Percentiles rank a stretch among this genome's conserved stretches.
These are phyloP conservation scores for Julus scanicus DNA, from an alignment of 2,888 invertebrate species.

Conservation along the genomic window DNA sequence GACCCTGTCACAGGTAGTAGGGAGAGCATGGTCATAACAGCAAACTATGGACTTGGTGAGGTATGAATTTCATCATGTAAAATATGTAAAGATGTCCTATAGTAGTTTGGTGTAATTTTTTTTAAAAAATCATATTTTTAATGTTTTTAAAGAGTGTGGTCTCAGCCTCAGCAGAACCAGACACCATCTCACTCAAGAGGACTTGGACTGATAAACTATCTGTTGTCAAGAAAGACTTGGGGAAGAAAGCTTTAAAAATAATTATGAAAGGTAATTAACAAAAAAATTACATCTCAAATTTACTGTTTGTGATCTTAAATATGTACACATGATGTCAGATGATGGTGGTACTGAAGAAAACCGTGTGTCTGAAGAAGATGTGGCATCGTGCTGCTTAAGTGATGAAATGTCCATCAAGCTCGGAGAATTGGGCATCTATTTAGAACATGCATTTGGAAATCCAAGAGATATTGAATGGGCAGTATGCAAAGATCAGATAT, in stretches of 20 bases:
- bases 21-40: slow-evolving; percentile 76
- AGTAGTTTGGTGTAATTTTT: slow-evolving; percentile 1
- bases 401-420: slow-evolving; percentile 71
- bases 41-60: slow-evolving; percentile 86
- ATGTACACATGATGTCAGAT: slow-evolving; percentile 59
- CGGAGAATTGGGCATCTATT: slow-evolving; percentile 70
- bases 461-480: slow-evolving; percentile 87
- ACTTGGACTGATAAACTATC: slow-evolving; percentile 68
- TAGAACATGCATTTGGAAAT: slow-evolving; percentile 77
- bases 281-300: neutral
- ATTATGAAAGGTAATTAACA: slow-evolving; percentile 49
- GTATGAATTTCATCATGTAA: slow-evolving; percentile 67
- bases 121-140: neutral
- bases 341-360: slow-evolving; percentile 67
- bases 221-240: slow-evolving; percentile 63
- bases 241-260: slow-evolving; percentile 50
- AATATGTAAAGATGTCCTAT: neutral
- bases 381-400: slow-evolving; percentile 63
- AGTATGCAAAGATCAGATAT: slow-evolving; percentile 67
- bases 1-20: slow-evolving; percentile 80
- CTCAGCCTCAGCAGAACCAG: slow-evolving; percentile 81
- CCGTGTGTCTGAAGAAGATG: slow-evolving; percentile 62
- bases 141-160: slow-evolving; percentile 76
- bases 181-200: slow-evolving; percentile 74
- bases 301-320: neutral